phyloP scores from a whole-genome alignment of 1,140 invertebrate genomes.

The Diachasma alloeum region DNA sequence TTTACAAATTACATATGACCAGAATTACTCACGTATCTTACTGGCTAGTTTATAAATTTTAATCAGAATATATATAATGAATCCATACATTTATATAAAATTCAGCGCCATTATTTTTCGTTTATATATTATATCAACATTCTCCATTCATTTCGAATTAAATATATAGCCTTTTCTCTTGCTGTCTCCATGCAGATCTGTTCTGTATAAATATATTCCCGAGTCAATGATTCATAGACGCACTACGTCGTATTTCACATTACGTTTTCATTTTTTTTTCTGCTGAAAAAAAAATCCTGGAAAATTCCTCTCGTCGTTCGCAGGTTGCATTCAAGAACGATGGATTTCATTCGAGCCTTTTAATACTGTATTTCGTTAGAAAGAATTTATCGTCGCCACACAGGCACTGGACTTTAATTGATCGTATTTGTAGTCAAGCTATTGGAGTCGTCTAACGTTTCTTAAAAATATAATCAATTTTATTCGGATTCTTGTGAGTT shows the following conservation, averaged over 20 bases:
- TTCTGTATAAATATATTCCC: slow-evolving; percentile 54
- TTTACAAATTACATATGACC: slow-evolving; percentile 58
- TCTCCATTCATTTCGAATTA: slow-evolving; percentile 52
- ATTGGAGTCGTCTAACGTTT: not conserved
- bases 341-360: not conserved
- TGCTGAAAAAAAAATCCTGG: not conserved
- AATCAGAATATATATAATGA: slow-evolving; percentile 38
- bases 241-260: not conserved
- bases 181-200: slow-evolving; percentile 32
- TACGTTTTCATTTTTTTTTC: slow-evolving; percentile 3
- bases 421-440: not conserved
- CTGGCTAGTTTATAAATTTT: slow-evolving; percentile 50
- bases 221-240: slow-evolving; percentile 21
- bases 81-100: slow-evolving; percentile 40
- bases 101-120: slow-evolving; percentile 43
- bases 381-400: not conserved
- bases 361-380: slow-evolving; percentile 6
- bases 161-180: slow-evolving; percentile 34
- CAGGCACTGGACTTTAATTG: not conserved
- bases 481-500: not conserved
- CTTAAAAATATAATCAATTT: slow-evolving; percentile 6
- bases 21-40: slow-evolving; percentile 59
- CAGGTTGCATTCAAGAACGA: not conserved
- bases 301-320: not conserved
- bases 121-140: slow-evolving; percentile 34